phyloP scores from a whole-genome alignment of 1,140 invertebrate genomes.

The Plodia interpunctella region DNA sequence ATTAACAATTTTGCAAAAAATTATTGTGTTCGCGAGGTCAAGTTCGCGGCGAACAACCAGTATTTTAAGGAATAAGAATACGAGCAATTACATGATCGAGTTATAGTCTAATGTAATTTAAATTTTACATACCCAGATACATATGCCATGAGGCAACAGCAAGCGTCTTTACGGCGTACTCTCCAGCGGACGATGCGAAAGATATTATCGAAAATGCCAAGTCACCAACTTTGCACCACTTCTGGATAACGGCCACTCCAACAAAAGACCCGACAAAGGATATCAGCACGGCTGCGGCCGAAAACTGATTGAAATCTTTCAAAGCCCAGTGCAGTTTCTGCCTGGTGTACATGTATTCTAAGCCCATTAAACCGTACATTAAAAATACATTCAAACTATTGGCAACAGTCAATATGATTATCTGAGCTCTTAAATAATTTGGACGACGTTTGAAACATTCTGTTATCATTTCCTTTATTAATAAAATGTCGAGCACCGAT shows the following conservation, averaged over 20 bases:
- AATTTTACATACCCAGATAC: conserved; percentile 73
- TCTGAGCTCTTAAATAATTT: conserved; percentile 2
- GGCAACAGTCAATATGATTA: neutral
- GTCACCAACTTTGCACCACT: conserved; percentile 46
- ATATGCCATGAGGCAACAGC: conserved; percentile 78
- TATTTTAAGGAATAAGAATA: no score
- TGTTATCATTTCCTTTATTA: conserved; percentile 6
- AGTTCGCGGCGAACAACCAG: no score
- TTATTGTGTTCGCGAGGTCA: no score
- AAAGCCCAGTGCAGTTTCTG: conserved; percentile 81
- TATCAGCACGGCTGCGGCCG: conserved; percentile 40
- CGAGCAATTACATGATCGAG: no score
- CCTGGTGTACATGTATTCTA: conserved; percentile 79
- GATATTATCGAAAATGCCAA: conserved; percentile 37
- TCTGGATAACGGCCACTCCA: conserved; percentile 66
- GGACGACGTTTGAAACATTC: conserved; percentile 11
- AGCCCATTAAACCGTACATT: conserved; percentile 64
- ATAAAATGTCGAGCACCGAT: neutral
- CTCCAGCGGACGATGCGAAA: conserved; percentile 46
- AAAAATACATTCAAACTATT: conserved; percentile 50
- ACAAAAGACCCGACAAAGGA: conserved; percentile 64
- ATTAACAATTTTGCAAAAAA: no score
- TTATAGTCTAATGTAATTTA: no score
- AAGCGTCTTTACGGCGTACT: conserved; percentile 65
- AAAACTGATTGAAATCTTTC: conserved; percentile 74